A percentile compares a stretch with the other conserved stretches of the same genome.
phyloP scores from a whole-genome alignment of 1,140 invertebrate species.

The Caenorhabditis remanei region DNA sequence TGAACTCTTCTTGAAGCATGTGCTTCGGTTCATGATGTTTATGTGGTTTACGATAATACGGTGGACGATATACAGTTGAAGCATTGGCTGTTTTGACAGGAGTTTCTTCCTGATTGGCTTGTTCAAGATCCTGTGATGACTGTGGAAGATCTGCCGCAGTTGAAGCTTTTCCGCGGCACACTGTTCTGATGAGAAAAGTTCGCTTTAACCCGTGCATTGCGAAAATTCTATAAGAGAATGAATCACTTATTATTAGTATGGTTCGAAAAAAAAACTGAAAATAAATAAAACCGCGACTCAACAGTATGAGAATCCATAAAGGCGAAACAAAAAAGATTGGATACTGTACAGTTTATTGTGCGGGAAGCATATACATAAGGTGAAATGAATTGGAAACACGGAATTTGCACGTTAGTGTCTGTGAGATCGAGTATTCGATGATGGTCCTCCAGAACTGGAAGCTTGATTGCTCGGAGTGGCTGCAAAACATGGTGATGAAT shows the following conservation, averaged over 20 bases:
- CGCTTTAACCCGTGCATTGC: constrained; percentile 26
- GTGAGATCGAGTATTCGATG: constrained; percentile 36
- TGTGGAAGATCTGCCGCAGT: constrained; percentile 9
- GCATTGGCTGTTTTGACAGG: neutral
- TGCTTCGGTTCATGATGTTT: constrained; percentile 51
- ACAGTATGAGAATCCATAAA: neutral
- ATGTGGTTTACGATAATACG: constrained; percentile 65
- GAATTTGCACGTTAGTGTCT: constrained; percentile 19
- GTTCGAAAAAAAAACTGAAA: neutral
- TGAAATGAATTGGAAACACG: neutral
- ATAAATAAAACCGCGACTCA: neutral
- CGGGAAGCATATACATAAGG: neutral
- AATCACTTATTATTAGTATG: neutral
- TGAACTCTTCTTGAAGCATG: constrained; percentile 67
- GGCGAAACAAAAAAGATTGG: neutral
- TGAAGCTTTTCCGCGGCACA: constrained; percentile 10
- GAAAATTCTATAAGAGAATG: neutral
- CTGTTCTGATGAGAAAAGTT: constrained; percentile 7
- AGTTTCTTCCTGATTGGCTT: neutral
- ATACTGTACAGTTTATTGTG: neutral
- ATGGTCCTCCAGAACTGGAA: constrained; percentile 26
- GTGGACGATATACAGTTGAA: constrained; percentile 57
- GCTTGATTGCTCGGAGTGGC: constrained; percentile 15
- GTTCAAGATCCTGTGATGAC: neutral
- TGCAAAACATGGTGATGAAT: neutral